phyloP scores from a whole-genome alignment of 2,113 vertebrate species.

The Eudorcas thomsonii region DNA sequence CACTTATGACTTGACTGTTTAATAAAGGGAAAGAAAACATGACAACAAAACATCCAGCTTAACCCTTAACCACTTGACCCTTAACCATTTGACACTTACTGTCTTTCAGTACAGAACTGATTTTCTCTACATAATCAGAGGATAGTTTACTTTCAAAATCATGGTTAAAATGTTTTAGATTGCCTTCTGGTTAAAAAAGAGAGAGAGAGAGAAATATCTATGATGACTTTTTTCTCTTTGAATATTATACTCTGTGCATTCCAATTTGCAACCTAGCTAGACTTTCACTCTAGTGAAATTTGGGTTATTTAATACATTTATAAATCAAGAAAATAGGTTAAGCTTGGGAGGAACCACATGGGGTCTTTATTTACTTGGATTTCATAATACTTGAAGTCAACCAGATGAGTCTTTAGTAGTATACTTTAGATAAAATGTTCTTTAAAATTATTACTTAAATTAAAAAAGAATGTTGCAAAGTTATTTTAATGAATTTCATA shows the following conservation, averaged over 20 bases:
- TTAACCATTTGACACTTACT: conserved; percentile 31
- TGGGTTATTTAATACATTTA: neutral
- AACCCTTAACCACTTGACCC: neutral
- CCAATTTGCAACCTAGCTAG: neutral
- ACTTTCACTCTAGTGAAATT: neutral
- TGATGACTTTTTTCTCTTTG: neutral
- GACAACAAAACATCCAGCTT: neutral
- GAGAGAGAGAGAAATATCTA: neutral
- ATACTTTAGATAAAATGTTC: conserved; percentile 4
- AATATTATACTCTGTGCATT: neutral
- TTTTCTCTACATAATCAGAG: neutral
- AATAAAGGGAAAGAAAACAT: conserved; percentile 46
- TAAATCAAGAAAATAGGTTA: conserved; percentile 29
- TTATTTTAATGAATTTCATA: neutral
- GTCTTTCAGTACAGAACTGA: neutral
- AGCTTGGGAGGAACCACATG: neutral
- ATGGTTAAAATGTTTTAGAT: neutral
- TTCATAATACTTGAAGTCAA: neutral
- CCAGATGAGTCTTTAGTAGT: neutral
- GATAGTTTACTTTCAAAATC: neutral
- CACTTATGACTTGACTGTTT: conserved; percentile 59
- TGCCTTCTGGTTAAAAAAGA: neutral
- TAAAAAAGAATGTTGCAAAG: neutral
- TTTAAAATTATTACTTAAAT: conserved; percentile 14
- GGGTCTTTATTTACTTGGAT: neutral